Base-by-base conservation (phyloP, 30 jellyfish, hydroid and myxozoan species). In the Sanderia malayensis region DNA sequence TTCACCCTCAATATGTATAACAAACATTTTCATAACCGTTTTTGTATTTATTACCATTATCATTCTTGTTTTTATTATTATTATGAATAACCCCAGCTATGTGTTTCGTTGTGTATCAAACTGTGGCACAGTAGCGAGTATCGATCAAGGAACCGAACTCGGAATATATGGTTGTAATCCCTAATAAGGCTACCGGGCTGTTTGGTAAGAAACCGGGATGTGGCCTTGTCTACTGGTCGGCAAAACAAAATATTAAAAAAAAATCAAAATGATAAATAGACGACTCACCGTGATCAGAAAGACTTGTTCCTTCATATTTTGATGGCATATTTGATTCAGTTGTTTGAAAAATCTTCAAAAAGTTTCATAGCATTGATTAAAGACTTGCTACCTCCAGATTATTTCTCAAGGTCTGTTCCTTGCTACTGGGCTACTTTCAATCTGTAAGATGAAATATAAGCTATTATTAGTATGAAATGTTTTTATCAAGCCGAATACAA, bases 51-150 rank as follows among this genome's bases (percentile, higher is more conserved):
- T n/a, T n/a, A n/a, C n/a, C n/a, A n/a, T n/a, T n/a, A n/a, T n/a
- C n/a, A n/a, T n/a, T n/a, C n/a, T n/a, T 41, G 15, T 49, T 49
- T 9, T 19, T 19, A 24, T 19, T 4, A 4, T 49, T 49, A 49
- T 49, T 49, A 49, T 49, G 27, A 4, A 49, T 49, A 49, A 49
- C 23, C 64, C 64, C 64, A 49, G 64, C 18, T 49, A 49, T 49
- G 27, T 49, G 64, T 49, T 49, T 4, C 18, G 64, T 49, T 15
- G 64, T 49, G 64, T 9, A 49, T 4, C 52, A 49, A 49, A 2
- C 23, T 2, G 64, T 49, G 27, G 64, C 64, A 4, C 64, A 49
- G 64, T 4, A 49, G 64, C 23, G 3, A 49, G 11, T 15, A 4
- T 4, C 64, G 64, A 19, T 49, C 52, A n/a, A 15, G 8, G 11